Evolutionary conservation across 1,140 invertebrate genomes (phyloP), one percentile per base, ranked within the genome.

Genomic region (Coelopa frigida): DNA sequence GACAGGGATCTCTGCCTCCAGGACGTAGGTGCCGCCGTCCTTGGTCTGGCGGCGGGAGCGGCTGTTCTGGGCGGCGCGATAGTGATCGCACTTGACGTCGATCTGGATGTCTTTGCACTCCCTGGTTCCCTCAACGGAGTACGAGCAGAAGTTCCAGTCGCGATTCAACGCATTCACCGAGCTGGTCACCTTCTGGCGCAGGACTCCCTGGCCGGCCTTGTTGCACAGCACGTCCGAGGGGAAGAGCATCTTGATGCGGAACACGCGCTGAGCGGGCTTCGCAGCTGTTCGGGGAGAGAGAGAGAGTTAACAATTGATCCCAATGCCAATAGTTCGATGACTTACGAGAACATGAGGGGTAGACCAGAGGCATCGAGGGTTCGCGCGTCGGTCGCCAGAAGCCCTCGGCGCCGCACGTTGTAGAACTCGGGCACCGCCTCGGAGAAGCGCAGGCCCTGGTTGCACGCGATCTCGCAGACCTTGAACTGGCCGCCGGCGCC

Each of bases 401-500:
- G 27, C 93, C 93, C 80, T 97, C 93, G 44, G 89, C 89, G 12
- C 91, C 93, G 66, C 94, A 97, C 5, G 92, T n/a, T 94, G 61
- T 95, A 97, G 73, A 96, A 97, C 54, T 89, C 87, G 1, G 93
- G 90, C 24, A 95, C 86, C 36, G 80, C 78, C 66, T 93, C 86
- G 1, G 91, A 92, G 72, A 97, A 97, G 53, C 87, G 78, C 1
- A 92, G 72, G 11, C 90, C 90, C 29, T 81, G 61, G 53, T 92
- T 87, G 58, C 94, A 96, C 44, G 81, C 73, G 45, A 96, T 93
- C 61, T 89, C 90, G 70, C 85, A 95, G 17, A 68, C 64, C 70
- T 93, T 92, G 71, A 94, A 95, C 60, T 93, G 88, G n/a, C 90
- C 87, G 35, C 89, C 89, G 2, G 91, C 89, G 37, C n/a, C 94